These are phyloP conservation scores for Cryptocheilus praepositus DNA, from an alignment of 2,888 invertebrate species.

Conservation along the genomic window DNA sequence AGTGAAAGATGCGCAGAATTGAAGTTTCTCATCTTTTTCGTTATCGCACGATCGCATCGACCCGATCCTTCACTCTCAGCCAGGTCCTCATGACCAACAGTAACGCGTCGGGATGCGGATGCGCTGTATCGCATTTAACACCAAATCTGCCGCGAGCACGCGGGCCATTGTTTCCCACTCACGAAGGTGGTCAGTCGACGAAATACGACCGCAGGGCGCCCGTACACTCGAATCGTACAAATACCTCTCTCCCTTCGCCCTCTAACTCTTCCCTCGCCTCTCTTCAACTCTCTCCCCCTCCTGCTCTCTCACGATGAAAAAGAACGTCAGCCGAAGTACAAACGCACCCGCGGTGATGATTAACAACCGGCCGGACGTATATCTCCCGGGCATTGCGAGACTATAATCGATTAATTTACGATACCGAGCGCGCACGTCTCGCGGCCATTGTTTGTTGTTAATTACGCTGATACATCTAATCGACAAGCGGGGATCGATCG, in stretches of 20 bases:
- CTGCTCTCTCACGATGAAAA: constrained; percentile 39
- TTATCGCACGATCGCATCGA: too few relatives aligned
- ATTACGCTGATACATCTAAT: constrained; percentile 67
- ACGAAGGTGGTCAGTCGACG: constrained; percentile 29
- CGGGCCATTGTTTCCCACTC: neutral
- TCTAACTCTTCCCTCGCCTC: neutral
- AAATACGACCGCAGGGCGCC: constrained; percentile 38
- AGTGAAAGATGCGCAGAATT: too few relatives aligned
- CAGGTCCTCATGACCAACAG: too few relatives aligned
- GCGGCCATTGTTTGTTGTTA: constrained; percentile 70
- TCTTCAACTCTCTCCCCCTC: constrained; percentile 2
- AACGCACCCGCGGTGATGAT: constrained; percentile 66
- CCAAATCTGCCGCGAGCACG: too few relatives aligned
- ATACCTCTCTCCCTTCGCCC: constrained; percentile 2
- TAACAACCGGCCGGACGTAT: constrained; percentile 60
- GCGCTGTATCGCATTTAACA: too few relatives aligned
- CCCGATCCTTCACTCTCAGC: too few relatives aligned
- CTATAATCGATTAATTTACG: constrained; percentile 67
- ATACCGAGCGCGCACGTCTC: constrained; percentile 59
- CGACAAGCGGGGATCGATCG: constrained; percentile 42
- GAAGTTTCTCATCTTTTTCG: too few relatives aligned
- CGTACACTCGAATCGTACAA: constrained; percentile 30
- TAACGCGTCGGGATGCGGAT: too few relatives aligned
- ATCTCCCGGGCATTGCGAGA: constrained; percentile 52
- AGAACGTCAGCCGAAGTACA: constrained; percentile 45